Base-by-base conservation (phyloP, 2,888 invertebrate genomes). In the Fragum fragum region DNA sequence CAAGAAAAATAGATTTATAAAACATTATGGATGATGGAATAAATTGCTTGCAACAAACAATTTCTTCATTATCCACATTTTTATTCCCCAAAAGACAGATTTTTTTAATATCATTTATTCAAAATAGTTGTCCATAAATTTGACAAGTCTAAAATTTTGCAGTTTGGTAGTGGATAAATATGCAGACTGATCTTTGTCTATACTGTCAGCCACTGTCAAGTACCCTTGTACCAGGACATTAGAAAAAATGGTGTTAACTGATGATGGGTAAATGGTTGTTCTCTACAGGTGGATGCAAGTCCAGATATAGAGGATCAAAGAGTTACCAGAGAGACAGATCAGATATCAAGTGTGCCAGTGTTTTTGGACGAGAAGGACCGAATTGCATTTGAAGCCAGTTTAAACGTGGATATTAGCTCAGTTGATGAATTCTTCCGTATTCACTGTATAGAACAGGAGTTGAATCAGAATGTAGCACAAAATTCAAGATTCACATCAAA, bases 381-480 rank as follows among this genome's bases (percentile, higher is more conserved):
- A 73, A 39, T 86, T 0, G 89, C 79, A 6, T 94, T 94, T 88
- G 94, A 94, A 81, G 83, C 90, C 29, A 90, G 87, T 53, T 77
- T 94, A 36, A 92, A 91, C 77, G 89, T 94, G 9, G 94, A 94
- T 69, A 86, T 94, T 7, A 92, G 92, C 78, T 85, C 87, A 21
- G 89, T 93, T 0, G 93, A 93, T 75, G 42, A 88, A 63, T 88
- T 93, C 89, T 93, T 91, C 83, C 82, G 88, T 57, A 87, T 90
- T 1, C 93, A 93, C 73, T 86, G 91, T 66, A 92, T 94, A 21
- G 92, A 93, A 39, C 94, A 94, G 86, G 91, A 93, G 68, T 80
- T 93, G 28, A 93, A 94, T 77, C 92, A 93, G 70, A 86, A 91
- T 73, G 92, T 91, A 1, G 82, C 88, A 7, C 87, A 89, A 28